These are phyloP conservation scores for Neoascia interrupta DNA, from an alignment of 2,888 invertebrate species.

Conservation along the genomic window DNA sequence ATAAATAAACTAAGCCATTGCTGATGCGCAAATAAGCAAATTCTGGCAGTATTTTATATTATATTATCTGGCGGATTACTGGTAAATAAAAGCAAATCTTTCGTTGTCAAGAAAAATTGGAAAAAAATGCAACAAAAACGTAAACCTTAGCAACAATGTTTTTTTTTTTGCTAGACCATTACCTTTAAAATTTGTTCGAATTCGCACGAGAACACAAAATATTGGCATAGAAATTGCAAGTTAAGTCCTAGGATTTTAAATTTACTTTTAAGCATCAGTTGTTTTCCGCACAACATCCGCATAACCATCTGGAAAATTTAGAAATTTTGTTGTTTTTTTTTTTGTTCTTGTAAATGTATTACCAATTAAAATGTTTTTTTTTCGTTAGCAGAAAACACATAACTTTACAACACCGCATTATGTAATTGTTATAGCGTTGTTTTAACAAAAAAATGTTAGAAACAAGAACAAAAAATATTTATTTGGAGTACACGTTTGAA, in stretches of 20 bases:
- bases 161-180: neutral
- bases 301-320: constrained; percentile 66
- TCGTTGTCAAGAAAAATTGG: neutral
- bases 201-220: constrained; percentile 52
- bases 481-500: too few species aligned
- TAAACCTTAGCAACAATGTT: neutral
- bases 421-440: neutral
- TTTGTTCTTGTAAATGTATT: neutral
- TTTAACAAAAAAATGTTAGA: neutral
- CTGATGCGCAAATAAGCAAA: too few species aligned
- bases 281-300: constrained; percentile 62
- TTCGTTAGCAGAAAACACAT: constrained; percentile 36
- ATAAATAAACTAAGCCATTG: too few species aligned
- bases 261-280: constrained; percentile 47
- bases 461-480: too few species aligned
- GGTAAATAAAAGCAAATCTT: too few species aligned
- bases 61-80: neutral
- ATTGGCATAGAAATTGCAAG: constrained; percentile 34
- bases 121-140: neutral
- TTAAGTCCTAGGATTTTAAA: constrained; percentile 38
- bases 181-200: constrained; percentile 26
- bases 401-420: constrained; percentile 28
- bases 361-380: too few species aligned
- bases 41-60: too few species aligned
- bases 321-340: constrained; percentile 21